phyloP scores from a whole-genome alignment of 2,888 invertebrate genomes.

The Oxycera nigricornis region DNA sequence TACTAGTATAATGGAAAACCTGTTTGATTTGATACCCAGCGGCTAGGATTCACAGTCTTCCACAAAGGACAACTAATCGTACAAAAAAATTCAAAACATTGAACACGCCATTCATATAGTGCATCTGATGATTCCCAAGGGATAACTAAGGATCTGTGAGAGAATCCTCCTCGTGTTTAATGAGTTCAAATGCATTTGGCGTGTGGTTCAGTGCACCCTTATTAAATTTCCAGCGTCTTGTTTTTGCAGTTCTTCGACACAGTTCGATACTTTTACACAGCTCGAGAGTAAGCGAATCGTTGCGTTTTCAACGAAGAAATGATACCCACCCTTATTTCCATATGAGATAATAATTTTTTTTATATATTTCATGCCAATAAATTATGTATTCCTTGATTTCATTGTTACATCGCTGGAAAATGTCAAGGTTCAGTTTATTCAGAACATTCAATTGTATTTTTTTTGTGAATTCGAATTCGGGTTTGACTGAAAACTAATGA shows the following conservation, averaged over 20 bases:
- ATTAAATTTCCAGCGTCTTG: neutral
- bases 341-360: neutral
- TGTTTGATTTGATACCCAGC: neutral
- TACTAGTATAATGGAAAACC: neutral
- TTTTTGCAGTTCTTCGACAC: too few relatives aligned
- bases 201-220: neutral
- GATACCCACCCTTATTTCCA: neutral
- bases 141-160: neutral
- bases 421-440: neutral
- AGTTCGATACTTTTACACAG: too few relatives aligned
- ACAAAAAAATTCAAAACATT: neutral
- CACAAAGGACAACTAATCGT: neutral
- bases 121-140: slow-evolving; percentile 2
- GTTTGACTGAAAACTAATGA: neutral
- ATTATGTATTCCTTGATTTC: neutral
- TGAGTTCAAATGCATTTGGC: neutral
- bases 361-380: neutral
- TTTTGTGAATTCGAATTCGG: neutral
- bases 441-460: neutral
- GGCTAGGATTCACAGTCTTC: neutral
- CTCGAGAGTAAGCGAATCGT: too few relatives aligned
- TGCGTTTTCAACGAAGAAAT: too few relatives aligned
- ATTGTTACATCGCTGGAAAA: neutral
- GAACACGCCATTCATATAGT: neutral
- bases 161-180: neutral